Evolutionary conservation across 92 coral and sea anemone genomes (phyloP).

Genomic region (Heteractis magnifica): DNA sequence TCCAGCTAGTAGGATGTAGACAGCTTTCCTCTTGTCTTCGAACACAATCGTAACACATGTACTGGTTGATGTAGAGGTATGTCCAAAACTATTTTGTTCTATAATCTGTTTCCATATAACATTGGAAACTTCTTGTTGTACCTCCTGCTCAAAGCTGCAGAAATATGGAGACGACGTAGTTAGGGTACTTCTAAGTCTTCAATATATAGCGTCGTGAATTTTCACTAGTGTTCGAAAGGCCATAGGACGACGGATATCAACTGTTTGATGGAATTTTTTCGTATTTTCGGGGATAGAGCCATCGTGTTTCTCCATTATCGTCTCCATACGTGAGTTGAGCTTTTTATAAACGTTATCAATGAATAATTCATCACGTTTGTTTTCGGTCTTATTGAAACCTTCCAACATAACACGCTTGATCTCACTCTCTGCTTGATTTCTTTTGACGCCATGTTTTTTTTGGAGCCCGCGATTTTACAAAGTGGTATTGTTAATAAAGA

Average conservation of each 20-base stretch:
- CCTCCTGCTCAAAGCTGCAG: conserved; percentile 20
- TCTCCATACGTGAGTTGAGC: not conserved
- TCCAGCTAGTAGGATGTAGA: conserved; percentile 15
- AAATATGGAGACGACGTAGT: conserved; percentile 26
- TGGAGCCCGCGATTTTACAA: not conserved
- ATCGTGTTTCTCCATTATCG: conserved; percentile 6
- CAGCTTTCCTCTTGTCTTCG: conserved; percentile 30
- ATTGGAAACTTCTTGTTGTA: conserved; percentile 42
- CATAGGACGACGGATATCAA: conserved; percentile 31
- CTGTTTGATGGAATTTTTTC: conserved; percentile 13
- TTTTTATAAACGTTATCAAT: conserved; percentile 9
- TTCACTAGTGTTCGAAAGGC: conserved; percentile 19
- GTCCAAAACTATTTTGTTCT: conserved; percentile 44
- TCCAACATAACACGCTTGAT: conserved; percentile 8
- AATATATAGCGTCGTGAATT: conserved; percentile 18
- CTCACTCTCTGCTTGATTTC: not conserved
- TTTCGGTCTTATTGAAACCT: conserved; percentile 1
- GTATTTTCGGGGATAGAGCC: not conserved
- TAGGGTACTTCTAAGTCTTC: conserved; percentile 19
- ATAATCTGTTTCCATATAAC: conserved; percentile 29
- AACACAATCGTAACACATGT: conserved; percentile 9
- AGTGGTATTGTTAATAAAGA: not conserved
- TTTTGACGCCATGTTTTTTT: conserved; percentile 15
- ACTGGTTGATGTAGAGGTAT: conserved; percentile 20
- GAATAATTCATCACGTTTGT: conserved; percentile 21